Evolutionary conservation across 2,888 invertebrate species (phyloP), one percentile per base, ranked within the genome.

Genomic region (Thecocarcelia acutangulata): DNA sequence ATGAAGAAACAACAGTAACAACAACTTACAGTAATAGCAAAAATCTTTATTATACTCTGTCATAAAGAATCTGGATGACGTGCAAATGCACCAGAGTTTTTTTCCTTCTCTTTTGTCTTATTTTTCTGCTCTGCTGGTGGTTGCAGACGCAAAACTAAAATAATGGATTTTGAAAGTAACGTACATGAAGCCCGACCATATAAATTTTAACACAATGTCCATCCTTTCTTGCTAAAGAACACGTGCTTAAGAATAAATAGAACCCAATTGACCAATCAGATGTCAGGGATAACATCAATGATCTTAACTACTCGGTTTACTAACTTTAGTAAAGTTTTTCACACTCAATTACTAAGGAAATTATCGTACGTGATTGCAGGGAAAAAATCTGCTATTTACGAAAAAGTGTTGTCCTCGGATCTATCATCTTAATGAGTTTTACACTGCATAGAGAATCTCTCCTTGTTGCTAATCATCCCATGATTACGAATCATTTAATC

Each of bases 61-160:
- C 80, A 75, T 75, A 80, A 80, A 75, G 74, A 52, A 64, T 64
- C 69, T 70, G 69, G 46, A 75, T 70, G 75, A 80, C 64, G 58
- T 74, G 80, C 64, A 75, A 80, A 75, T 70, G 75, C 80, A 70
- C 75, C 75, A 64, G 75, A 50, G 58, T 19, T 64, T 76, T 52
- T 59, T 58, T 13, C n/a, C 13, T 37, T 59, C 37, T 50, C 19
- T 61, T 28, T 37, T 37, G 12, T 28, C 13, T 24, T 12, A 3
- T 46, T 33, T 44, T 56, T 13, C 19, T 12, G n/a, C 11, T 15
- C 12, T 40, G 28, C 17, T 50, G 13, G 6, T 42, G 12, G 15
- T 46, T 80, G 69, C 75, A 75, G 58, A 80, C 28, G 37, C 44
- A 13, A 64, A 64, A 80, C 64, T 13, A 50, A 74, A 80, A 70